Evolutionary conservation across 2,888 invertebrate species (phyloP), one percentile per base, ranked within the genome.

Genomic region (Drosophila picticornis): DNA sequence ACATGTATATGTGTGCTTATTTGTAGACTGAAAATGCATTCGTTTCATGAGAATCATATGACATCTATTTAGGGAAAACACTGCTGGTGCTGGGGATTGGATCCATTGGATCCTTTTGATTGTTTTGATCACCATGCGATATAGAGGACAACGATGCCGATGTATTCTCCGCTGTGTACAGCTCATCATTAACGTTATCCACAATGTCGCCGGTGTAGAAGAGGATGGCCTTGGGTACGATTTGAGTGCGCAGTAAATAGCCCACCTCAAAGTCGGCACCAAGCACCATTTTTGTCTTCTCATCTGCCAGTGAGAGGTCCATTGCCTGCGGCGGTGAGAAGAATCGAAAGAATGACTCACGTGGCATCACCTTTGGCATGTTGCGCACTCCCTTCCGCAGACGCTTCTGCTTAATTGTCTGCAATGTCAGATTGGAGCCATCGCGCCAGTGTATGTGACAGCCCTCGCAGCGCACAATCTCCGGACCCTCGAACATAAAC

Each of bases 171-270:
- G 69, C 80, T 13, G 72, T 48, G 32, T 34, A 53, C 0, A 59
- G n/a, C 1, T 80, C 80, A 60, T 87, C 86, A 19, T 72, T 74
- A 19, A 72, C 53, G 65, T 64, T 82, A 36, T 87, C 88, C 48
- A 88, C 75, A 60, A 88, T 72, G 51, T 88, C 88, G 40, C 88
- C 88, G 11, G 88, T 87, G 19, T 80, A 87, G 52, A 86, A 88
- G 56, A 86, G 83, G 43, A 88, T 72, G 0, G 87, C 88, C 58
- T 88, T 88, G 13, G 84, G 88, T 7, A 87, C 86, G 27, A 87
- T 88, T 58, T 87, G 83, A 0, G 88, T 84, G 59, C 87, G 84
- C 7, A 87, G 63, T 29, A 87, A 52, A 53, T 86, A 87, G 7
- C 88, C 87, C 9, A 87, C 80, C 38, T 87, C 87, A 29, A 88